Conservation (phyloP, 2,113 vertebrate genomes). For the Sphyrna mokarran region DNA sequence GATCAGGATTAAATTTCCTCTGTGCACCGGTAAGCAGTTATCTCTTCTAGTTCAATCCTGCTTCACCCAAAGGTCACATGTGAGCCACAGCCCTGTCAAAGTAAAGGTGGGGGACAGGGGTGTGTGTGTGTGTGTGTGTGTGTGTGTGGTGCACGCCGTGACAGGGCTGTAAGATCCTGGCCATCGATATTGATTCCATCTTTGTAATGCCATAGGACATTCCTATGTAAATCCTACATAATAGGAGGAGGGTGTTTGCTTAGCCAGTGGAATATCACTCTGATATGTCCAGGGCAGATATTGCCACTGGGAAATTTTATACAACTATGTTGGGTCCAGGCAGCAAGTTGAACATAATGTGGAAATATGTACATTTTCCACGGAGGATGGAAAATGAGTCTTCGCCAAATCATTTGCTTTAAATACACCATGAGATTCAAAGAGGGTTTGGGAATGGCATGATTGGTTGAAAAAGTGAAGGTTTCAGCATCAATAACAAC, state of each 20-base stretch:
- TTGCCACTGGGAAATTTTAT: not conserved
- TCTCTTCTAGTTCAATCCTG: not conserved
- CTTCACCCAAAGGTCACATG: not conserved
- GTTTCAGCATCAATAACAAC: not conserved
- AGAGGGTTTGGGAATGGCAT: not conserved
- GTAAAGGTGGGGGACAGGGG: too few species aligned
- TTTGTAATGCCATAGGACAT: not conserved
- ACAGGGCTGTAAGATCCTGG: too few species aligned
- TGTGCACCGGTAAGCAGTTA: not conserved
- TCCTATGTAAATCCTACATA: not conserved
- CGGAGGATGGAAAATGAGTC: too few species aligned
- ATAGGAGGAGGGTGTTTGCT: not conserved
- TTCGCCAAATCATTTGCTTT: not conserved
- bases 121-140: too few species aligned
- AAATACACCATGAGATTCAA: not conserved
- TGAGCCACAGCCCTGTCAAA: too few species aligned
- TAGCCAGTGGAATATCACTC: not conserved
- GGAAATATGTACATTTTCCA: not conserved
- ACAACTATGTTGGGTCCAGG: not conserved
- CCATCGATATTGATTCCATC: not conserved
- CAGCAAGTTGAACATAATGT: not conserved
- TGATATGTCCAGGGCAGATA: not conserved
- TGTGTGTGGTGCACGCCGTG: too few species aligned
- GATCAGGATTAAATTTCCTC: not conserved
- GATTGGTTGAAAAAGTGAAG: not conserved